Base-by-base conservation (phyloP, 2,797 vertebrate species). In the Alcedo quadribrachys region DNA sequence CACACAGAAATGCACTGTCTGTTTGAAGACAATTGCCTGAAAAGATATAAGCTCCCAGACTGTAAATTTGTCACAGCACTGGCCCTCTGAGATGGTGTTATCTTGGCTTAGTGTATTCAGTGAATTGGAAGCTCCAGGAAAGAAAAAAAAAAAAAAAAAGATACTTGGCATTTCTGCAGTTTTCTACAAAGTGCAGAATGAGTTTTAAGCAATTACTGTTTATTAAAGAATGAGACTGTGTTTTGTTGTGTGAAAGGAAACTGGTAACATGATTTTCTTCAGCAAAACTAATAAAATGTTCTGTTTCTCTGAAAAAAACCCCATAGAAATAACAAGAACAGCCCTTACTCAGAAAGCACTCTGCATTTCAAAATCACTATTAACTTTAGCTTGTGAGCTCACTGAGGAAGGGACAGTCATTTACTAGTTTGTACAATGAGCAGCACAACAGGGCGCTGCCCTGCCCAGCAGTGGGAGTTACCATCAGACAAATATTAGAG, bases 1-100 rank as follows among this genome's bases (percentile, higher is more conserved):
- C 80, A 89, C 1, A 62, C 83, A 87, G 90, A 96, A 95, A 95
- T 65, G 92, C 58, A 80, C 92, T 95, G 87, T 95, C 95, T 97
- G 85, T 94, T 92, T 96, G 93, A 95, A 94, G 92, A 96, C 95
- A 95, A 97, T 95, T 89, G 84, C 90, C 89, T 94, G 81, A 91
- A 96, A 97, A 96, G 71, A 85, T 91, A 61, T 76, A 94, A 94
- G 80, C 86, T 80, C 85, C 91, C 91, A 83, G 93, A 87, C 57
- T 83, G 67, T 81, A 85, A 85, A 95, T 94, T 94, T 91, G 85
- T 92, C 4, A 1, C 62, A 75, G 86, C 12, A 0, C 62, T 77
- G 46, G 50, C 90, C 53, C 80, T 94, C 69, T 0, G 37, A 95
- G 81, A 88, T 94, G 83, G 60, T 90, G 77, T 93, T 92, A 93